phyloP scores from a whole-genome alignment of 2,113 vertebrate species.

The Calyptomena viridis region DNA sequence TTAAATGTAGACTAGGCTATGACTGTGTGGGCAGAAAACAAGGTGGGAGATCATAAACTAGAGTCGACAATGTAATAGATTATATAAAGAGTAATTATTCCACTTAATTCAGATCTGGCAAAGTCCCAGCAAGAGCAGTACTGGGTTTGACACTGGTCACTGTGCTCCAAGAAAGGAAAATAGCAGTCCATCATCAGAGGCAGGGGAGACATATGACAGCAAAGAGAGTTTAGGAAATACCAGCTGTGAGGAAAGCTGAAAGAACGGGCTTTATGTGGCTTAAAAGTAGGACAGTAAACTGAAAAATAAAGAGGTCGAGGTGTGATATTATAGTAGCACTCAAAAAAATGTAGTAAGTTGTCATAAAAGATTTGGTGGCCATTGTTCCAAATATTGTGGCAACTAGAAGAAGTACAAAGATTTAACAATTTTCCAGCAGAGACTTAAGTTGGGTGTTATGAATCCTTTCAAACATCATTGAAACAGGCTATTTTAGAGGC shows the following conservation, averaged over 20 bases:
- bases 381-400: background rate
- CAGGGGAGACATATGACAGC: background rate
- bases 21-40: background rate
- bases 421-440: background rate
- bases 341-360: background rate
- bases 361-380: background rate
- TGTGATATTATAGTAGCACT: background rate
- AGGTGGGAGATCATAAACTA: background rate
- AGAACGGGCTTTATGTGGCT: background rate
- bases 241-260: background rate
- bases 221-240: background rate
- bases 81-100: background rate
- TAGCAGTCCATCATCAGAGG: fast-evolving
- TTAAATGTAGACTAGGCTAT: background rate
- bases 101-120: background rate
- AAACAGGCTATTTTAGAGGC: background rate
- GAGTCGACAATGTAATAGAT: background rate
- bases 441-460: background rate
- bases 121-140: background rate
- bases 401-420: background rate
- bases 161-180: background rate
- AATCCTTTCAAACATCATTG: background rate
- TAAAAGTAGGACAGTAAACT: background rate
- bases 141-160: background rate
- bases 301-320: background rate